These are phyloP conservation scores for Myocastor coypus DNA, from an alignment of 2,113 vertebrate genomes.

Conservation along the genomic window DNA sequence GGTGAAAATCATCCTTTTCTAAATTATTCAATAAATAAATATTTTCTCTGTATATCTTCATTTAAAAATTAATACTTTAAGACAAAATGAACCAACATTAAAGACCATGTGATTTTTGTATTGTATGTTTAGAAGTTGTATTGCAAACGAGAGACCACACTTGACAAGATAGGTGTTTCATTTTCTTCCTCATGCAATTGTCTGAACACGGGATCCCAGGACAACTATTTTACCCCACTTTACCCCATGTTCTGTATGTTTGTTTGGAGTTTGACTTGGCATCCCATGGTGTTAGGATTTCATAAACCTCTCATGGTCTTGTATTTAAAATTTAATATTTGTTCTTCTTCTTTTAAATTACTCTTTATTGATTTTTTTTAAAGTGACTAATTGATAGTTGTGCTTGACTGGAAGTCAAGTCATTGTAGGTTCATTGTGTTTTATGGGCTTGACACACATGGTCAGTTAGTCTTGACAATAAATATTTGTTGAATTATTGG, in stretches of 20 bases:
- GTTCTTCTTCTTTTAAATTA: constrained; percentile 19
- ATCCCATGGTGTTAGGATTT: neutral
- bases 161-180: neutral
- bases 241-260: neutral
- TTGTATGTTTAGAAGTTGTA: neutral
- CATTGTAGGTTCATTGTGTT: neutral
- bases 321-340: constrained; percentile 38
- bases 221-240: neutral
- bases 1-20: neutral
- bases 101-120: neutral
- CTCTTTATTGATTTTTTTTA: constrained; percentile 15
- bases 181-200: neutral
- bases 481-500: constrained; percentile 14
- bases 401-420: constrained; percentile 17
- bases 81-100: constrained; percentile 11
- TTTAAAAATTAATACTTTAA: constrained; percentile 23
- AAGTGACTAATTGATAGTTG: neutral
- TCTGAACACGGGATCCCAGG: neutral
- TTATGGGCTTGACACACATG: neutral
- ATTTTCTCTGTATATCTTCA: neutral
- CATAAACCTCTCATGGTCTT: neutral
- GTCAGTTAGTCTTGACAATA: neutral
- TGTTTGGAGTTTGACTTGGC: neutral
- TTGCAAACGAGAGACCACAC: neutral
- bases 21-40: constrained; percentile 22